phyloP scores from a whole-genome alignment of 2,113 vertebrate species.

The Cottus gobio region DNA sequence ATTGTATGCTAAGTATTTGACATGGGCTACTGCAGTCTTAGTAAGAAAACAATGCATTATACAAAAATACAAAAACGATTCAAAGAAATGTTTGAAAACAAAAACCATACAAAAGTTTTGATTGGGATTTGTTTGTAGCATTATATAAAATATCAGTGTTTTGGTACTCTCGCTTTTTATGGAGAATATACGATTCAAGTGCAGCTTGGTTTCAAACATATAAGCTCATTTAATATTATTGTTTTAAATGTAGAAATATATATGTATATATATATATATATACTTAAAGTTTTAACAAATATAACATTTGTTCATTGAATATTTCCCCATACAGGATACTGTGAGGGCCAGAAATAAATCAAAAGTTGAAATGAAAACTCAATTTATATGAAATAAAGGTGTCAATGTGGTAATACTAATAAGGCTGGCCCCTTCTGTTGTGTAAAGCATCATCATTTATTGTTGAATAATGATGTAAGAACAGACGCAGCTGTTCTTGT shows the following conservation, averaged over 20 bases:
- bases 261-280: conserved; percentile 44
- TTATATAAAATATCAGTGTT: conserved; percentile 74
- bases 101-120: conserved; percentile 68
- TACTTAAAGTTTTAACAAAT: conserved; percentile 80
- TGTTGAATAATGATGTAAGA: conserved; percentile 27
- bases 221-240: conserved; percentile 25
- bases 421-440: conserved; percentile 46
- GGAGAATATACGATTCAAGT: conserved; percentile 64
- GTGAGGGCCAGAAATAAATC: conserved; percentile 83
- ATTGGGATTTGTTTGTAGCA: conserved; percentile 69
- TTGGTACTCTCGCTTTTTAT: conserved; percentile 54
- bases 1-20: conserved; percentile 88
- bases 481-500: conserved; percentile 39
- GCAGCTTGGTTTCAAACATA: conserved; percentile 65
- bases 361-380: conserved; percentile 73
- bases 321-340: conserved; percentile 86
- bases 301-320: conserved; percentile 89
- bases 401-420: conserved; percentile 81
- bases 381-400: conserved; percentile 74
- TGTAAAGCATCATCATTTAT: conserved; percentile 10
- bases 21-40: conserved; percentile 72
- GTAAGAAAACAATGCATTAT: conserved; percentile 81
- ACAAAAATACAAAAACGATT: conserved; percentile 69
- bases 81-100: conserved; percentile 82
- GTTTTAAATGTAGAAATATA: conserved; percentile 50